phyloP scores from a whole-genome alignment of 2,113 vertebrate species.

The Synodontis membranacea region DNA sequence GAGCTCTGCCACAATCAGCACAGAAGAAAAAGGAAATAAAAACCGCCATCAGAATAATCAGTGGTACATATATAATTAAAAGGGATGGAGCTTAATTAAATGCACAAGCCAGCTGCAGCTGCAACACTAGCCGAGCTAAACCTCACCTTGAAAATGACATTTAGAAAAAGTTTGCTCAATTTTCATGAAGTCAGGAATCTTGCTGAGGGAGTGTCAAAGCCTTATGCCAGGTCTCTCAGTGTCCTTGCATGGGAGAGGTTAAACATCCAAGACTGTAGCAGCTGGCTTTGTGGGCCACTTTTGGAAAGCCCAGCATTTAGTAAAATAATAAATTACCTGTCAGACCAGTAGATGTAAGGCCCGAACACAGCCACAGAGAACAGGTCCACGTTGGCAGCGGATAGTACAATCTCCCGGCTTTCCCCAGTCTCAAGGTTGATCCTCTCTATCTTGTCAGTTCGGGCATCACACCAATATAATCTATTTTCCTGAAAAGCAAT shows the following conservation, averaged over 20 bases:
- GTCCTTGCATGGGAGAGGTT: constrained; percentile 72
- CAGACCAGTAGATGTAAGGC: constrained; percentile 99
- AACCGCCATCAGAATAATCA: constrained; percentile 67
- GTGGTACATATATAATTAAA: constrained; percentile 73
- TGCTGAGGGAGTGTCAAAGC: constrained; percentile 57
- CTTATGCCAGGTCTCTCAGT: constrained; percentile 60
- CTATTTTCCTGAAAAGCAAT: constrained; percentile 93
- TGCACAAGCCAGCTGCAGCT: constrained; percentile 40
- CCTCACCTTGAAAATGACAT: constrained; percentile 57
- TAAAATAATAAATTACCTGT: constrained; percentile 99
- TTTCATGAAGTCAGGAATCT: constrained; percentile 62
- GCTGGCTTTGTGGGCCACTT: constrained; percentile 71
- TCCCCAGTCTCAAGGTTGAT: constrained; percentile 98
- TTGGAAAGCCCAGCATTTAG: constrained; percentile 77
- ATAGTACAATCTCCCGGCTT: constrained; percentile 93
- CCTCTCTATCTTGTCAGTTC: constrained; percentile 99
- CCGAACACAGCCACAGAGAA: constrained; percentile 98
- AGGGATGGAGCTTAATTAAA: constrained; percentile 62
- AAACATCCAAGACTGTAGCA: constrained; percentile 77
- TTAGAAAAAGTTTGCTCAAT: constrained; percentile 56
- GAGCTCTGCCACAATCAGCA: constrained; percentile 78
- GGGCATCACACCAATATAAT: constrained; percentile 99
- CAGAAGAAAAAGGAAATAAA: constrained; percentile 46
- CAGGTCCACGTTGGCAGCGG: constrained; percentile 95
- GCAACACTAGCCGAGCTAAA: background rate